Base-by-base conservation (phyloP, 2,888 invertebrate genomes). In the Prosapia bicincta region DNA sequence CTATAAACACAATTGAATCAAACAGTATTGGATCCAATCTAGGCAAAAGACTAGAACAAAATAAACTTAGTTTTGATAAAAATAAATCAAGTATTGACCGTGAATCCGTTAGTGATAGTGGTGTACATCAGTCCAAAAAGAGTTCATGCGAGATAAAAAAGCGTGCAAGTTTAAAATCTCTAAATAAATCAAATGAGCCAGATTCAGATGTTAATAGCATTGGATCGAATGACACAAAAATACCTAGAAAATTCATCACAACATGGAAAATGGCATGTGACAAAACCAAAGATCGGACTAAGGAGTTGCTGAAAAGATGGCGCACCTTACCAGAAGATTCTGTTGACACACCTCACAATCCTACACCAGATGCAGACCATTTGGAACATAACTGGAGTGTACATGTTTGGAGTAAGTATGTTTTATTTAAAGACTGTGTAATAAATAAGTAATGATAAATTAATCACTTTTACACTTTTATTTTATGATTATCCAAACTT, bases 191-290 rank as follows among this genome's bases (percentile, higher is more conserved):
- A 5, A n/a, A 54, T 5, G 54, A 54, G 2, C 54, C n/a, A 1
- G 54, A 54, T 54, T 2, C 7, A 9, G 54, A 54, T 20, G 2
- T 5, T 20, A 67, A 2, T n/a, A 67, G 26, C 30, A 30, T 69
- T 10, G 32, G 26, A 3, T 25, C 43, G 23, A 43, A 38, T 43
- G 69, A 69, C n/a, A 71, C 69, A 81, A 90, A 90, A 81, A 90
- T 91, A 77, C 91, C 91, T 3, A 86, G 90, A 71, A 92, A 92
- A 83, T 90, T 92, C 83, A 91, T 92, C 83, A 88, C 90, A 7
- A 92, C 92, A 82, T 92, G 92, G 92, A 88, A 88, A 80, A 90
- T 91, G 81, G 92, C 92, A 81, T 92, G 93, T 85, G 92, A 92
- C 84, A 90, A 90, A 83, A 92, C 92, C 26, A 90, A 90, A 83